These are phyloP conservation scores for Pan troglodytes DNA, from an alignment of 2,113 vertebrate genomes.

Conservation along the genomic window NHGRI_mPanTro3-v2.1_pri NC_072398.2:148044501-148045000, in stretches of 20 bases:
- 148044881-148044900: slow-evolving; percentile 37
- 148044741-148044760: neutral
- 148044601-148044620: slow-evolving; percentile 32
- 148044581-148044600: neutral
- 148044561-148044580: neutral
- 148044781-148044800: slow-evolving; percentile 19
- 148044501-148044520: neutral
- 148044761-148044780: neutral
- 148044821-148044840: slow-evolving; percentile 5
- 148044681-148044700: neutral
- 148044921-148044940: slow-evolving; percentile 2
- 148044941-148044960: slow-evolving; percentile 8
- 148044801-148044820: slow-evolving; percentile 2
- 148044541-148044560: neutral
- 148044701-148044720: neutral
- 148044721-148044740: neutral
- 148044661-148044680: neutral
- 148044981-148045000: neutral
- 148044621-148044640: slow-evolving; percentile 20
- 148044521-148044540: neutral
- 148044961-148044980: neutral
- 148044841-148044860: slow-evolving; percentile 15
- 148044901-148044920: neutral
- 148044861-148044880: slow-evolving; percentile 34
- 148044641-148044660: neutral